Conservation (phyloP, 2,113 vertebrate genomes). For the Tachycineta bicolor region DNA sequence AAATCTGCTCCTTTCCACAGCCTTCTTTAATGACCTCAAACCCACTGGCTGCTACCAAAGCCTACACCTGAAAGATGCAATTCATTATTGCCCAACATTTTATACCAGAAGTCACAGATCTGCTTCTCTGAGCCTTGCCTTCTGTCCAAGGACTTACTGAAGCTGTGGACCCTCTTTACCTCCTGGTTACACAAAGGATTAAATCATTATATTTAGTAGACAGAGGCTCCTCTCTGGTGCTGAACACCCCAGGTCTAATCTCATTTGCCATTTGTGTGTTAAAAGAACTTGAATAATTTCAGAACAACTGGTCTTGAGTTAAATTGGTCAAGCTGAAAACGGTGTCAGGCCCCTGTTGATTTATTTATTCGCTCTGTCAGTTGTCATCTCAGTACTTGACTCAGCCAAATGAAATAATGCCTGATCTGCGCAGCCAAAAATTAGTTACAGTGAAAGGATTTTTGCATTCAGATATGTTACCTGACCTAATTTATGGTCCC, state of each 20-base stretch:
- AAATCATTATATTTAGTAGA: neutral
- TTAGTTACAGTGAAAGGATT: neutral
- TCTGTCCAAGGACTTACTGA: neutral
- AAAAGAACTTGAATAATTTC: conserved; percentile 34
- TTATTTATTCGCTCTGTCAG: neutral
- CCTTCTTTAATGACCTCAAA: neutral
- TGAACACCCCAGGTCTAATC: neutral
- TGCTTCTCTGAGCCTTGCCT: neutral
- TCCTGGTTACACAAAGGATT: neutral
- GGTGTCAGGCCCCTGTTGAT: neutral
- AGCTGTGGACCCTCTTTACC: neutral
- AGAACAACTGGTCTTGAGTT: neutral
- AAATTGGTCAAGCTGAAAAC: neutral
- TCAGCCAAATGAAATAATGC: neutral
- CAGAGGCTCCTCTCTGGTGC: neutral
- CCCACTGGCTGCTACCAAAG: neutral
- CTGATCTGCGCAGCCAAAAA: neutral
- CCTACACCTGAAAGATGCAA: neutral
- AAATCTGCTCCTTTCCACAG: neutral
- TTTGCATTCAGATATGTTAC: neutral
- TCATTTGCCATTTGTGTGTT: neutral
- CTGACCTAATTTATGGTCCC: neutral
- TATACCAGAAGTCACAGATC: neutral
- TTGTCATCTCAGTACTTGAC: neutral
- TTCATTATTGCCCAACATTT: neutral